A percentile compares a stretch with the other conserved stretches of the same genome.
Conservation (phyloP, 2,888 invertebrate genomes). For the Chorisops tibialis region DNA sequence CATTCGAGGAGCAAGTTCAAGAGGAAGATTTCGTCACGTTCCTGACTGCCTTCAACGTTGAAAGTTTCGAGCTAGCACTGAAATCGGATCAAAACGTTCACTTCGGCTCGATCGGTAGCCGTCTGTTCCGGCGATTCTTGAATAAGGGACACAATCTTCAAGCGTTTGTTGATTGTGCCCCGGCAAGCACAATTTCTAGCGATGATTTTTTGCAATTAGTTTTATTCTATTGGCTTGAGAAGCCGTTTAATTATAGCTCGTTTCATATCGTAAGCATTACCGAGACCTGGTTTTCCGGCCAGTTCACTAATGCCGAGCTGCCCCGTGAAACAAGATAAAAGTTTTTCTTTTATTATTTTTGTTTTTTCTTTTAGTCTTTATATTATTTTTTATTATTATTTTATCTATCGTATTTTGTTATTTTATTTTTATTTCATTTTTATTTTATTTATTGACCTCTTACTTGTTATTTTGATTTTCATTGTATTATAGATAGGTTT, state of each 20-base stretch:
- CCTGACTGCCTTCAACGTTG: conserved; percentile 43
- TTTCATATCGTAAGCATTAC: no score
- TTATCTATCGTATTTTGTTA: no score
- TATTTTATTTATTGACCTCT: no score
- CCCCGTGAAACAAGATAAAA: no score
- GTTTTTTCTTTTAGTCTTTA: no score
- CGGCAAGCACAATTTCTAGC: conserved; percentile 45
- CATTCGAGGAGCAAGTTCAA: conserved; percentile 56
- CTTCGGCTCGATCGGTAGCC: conserved; percentile 43
- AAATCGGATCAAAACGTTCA: conserved; percentile 45
- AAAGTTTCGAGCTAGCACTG: conserved; percentile 44
- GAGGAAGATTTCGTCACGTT: conserved; percentile 59
- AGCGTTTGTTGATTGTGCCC: conserved; percentile 42
- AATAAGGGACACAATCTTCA: conserved; percentile 51
- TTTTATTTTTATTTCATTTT: no score
- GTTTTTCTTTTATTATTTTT: no score
- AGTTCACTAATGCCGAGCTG: no score
- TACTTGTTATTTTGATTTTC: no score
- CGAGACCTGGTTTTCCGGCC: no score
- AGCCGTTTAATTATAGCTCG: conserved; percentile 54
- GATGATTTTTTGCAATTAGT: conserved; percentile 68
- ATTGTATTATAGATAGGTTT: no score
- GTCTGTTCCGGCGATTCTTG: conserved; percentile 44
- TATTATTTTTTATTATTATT: no score
- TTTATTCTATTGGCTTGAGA: conserved; percentile 69